Base-by-base conservation (phyloP, 2,888 invertebrate genomes). In the Aphidoletes aphidimyza region DNA sequence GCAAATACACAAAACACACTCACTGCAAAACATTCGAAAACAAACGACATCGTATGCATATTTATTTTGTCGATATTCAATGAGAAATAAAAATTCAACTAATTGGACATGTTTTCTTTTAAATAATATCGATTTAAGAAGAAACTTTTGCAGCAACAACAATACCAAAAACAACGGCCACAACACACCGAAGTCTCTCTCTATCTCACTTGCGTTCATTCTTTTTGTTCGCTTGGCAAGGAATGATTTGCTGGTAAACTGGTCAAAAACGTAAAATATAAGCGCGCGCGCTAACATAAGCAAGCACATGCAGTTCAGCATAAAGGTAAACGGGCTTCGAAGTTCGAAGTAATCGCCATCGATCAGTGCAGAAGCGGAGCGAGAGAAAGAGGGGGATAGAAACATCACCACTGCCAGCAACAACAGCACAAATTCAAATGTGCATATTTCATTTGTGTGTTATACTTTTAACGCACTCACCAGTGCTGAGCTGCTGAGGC, bases 21-120 rank as follows among this genome's bases (percentile, higher is more conserved):
- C 54, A 30, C 30, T 69, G 69, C 54, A 69, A 69, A 69, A 69
- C 69, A 26, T n/a, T 81, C 22, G 37, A 8, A 59, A 37, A 37
- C 81, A 81, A 81, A 81, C 81, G 37, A 81, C 81, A 81, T 81
- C 81, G 81, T 81, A 81, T 81, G 81, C 81, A 81, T 81, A 81
- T 81, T 81, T 81, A 81, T 81, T 81, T 81, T 36, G 81, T 37
- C 81, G 81, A 81, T 81, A 81, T 81, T 37, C 81, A 81, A 81
- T 81, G 81, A 81, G 81, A 81, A 81, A 81, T 81, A 81, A 81
- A 81, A 81, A 81, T 81, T 81, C 81, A 81, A 81, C 81, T 81
- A 81, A 81, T 81, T 81, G 81, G 81, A 81, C 81, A 81, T 81
- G 81, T 81, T 81, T 81, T 81, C 81, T 81, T 81, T 81, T 36